phyloP scores from a whole-genome alignment of 2,888 invertebrate genomes.

The Sarcophaga caerulescens region DNA sequence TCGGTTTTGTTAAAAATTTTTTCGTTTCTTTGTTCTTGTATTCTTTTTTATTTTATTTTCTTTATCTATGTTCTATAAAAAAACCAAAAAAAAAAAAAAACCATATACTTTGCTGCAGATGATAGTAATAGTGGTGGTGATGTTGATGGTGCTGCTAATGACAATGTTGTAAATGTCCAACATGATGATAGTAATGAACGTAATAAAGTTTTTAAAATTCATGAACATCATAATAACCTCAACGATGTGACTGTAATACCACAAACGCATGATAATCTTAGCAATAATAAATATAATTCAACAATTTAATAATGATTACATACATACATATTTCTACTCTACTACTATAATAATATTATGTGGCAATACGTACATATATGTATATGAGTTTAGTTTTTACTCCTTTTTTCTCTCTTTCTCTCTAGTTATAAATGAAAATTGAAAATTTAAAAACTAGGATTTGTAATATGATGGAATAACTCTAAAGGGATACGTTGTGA shows the following conservation, averaged over 20 bases:
- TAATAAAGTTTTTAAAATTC: constrained; percentile 55
- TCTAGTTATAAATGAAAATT: neutral
- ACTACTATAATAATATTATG: no score
- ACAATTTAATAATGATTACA: neutral
- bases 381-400: no score
- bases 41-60: constrained; percentile 47
- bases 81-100: neutral
- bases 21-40: constrained; percentile 53
- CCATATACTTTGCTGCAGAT: constrained; percentile 47
- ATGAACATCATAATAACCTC: constrained; percentile 68
- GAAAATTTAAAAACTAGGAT: neutral
- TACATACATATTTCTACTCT: neutral
- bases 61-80: constrained; percentile 29
- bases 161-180: constrained; percentile 50
- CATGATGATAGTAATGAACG: constrained; percentile 49
- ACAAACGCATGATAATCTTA: constrained; percentile 42
- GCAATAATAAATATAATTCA: constrained; percentile 23
- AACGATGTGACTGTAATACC: constrained; percentile 68
- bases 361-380: no score
- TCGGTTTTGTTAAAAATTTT: constrained; percentile 30
- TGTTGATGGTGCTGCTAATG: constrained; percentile 53
- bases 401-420: no score
- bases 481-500: neutral
- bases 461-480: neutral
- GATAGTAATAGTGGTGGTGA: constrained; percentile 56